These are phyloP conservation scores for Cephalopterus ornatus DNA, from an alignment of 2,113 vertebrate genomes.

Conservation along the genomic window DNA sequence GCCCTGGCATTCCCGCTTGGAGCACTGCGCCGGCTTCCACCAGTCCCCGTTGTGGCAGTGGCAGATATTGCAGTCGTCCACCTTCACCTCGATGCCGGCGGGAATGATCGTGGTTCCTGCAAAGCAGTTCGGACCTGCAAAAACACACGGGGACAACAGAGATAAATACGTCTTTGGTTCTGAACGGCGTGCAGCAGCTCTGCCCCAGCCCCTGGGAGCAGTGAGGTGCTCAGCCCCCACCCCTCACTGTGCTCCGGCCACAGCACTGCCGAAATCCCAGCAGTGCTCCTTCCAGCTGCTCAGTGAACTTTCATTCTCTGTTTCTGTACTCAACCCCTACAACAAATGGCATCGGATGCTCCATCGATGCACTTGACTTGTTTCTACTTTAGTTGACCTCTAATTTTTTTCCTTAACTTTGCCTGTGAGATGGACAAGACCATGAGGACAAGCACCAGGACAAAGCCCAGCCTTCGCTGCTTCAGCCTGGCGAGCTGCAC, in stretches of 20 bases:
- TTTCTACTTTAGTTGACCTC: not conserved
- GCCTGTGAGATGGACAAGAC: not conserved
- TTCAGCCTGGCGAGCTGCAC: not conserved
- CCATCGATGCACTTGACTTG: not conserved
- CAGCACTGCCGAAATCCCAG: accelerated
- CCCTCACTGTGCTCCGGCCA: accelerated
- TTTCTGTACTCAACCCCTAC: not conserved
- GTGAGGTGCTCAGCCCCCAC: not conserved
- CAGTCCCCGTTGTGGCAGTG: conserved; percentile 98
- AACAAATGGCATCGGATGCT: not conserved
- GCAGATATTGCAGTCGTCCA: conserved; percentile 99
- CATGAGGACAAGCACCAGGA: not conserved
- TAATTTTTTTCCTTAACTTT: not conserved
- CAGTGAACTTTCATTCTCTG: not conserved
- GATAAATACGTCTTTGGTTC: not conserved
- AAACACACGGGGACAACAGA: not conserved
- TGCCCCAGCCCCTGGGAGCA: not conserved
- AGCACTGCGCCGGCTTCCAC: conserved; percentile 98
- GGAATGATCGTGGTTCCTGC: conserved; percentile 98
- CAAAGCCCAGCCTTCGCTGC: not conserved
- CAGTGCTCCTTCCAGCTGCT: not conserved
- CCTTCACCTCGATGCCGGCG: conserved; percentile 97
- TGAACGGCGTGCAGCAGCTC: accelerated
- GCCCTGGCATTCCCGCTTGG: conserved; percentile 96
- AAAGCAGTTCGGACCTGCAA: conserved; percentile 97